Base-by-base conservation (phyloP, 2,888 invertebrate species). In the Choreutis nemorana region DNA sequence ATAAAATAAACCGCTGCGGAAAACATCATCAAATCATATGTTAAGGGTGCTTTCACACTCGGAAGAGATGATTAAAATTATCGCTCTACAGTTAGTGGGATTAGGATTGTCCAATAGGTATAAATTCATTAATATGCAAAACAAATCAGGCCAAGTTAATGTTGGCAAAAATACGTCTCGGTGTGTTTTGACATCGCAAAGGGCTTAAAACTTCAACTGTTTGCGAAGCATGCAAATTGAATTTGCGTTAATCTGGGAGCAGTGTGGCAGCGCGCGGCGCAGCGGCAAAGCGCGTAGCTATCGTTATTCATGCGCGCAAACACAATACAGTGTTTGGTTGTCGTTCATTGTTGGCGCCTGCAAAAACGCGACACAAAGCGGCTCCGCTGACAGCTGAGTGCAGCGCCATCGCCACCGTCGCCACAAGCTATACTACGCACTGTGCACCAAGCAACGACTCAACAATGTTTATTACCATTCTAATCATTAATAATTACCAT, bases 321-420 rank as follows among this genome's bases (percentile, higher is more conserved):
- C 46, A 70, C 72, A 75, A 71, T 66, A 48, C 53, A 39, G 46
- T 75, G 72, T 75, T 77, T 73, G 65, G 67, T 72, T 70, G 71
- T 73, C 65, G 58, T 50, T 63, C 59, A 55, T 70, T 68, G 67
- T 68, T 54, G 55, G 55, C 53, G 51, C 55, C 56, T 50, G 53
- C 52, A 59, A 55, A 56, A 58, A 55, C 55, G 51, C 55, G 48
- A 45, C 48, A 68, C 62, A 62, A 62, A 61, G 62, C 51, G 46
- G 41, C 43, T 49, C 38, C 44, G 55, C 50, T 63, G 70, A 66
- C 73, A 72, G 71, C 71, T 70, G 70, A 63, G 49, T 39, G 39
- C 39, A n/a, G 37, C 40, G 40, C 36, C 26, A n/a, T n/a, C n/a
- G n/a, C n/a, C n/a, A n/a, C n/a, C n/a, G n/a, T n/a, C n/a, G n/a